Evolutionary conservation across 2,797 vertebrate species (phyloP).

Genomic region (Gymnothorax reevesii): DNA sequence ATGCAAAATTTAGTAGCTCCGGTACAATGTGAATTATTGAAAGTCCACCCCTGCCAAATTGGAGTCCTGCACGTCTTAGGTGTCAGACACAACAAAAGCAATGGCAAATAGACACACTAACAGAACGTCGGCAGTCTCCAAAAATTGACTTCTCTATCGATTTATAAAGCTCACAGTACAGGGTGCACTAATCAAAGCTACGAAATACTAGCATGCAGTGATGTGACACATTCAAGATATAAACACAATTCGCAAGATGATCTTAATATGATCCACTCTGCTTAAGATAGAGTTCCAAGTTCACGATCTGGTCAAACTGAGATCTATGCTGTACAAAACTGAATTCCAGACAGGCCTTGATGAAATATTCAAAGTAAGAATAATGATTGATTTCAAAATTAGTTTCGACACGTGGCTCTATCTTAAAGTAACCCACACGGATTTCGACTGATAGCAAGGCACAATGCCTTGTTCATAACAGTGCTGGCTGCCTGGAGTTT

Average conservation of each 20-base stretch:
- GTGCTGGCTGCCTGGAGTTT: not conserved
- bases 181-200: not conserved
- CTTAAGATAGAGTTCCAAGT: not conserved
- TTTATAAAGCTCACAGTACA: not conserved
- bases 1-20: constrained; percentile 34
- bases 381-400: not conserved
- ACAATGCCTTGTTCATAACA: not conserved
- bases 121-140: not conserved
- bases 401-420: not conserved
- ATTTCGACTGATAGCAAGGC: not conserved
- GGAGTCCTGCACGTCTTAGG: constrained; percentile 1
- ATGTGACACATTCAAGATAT: no score
- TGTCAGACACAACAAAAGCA: constrained; percentile 24
- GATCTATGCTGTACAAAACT: not conserved
- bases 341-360: not conserved
- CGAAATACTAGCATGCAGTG: not conserved
- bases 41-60: no score
- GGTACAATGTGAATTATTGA: constrained; percentile 30
- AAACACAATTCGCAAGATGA: not conserved
- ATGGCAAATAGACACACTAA: not conserved
- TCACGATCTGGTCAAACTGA: not conserved
- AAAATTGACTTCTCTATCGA: not conserved
- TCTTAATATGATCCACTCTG: no score
- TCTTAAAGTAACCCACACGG: not conserved
- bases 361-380: not conserved